A percentile compares a stretch with the other conserved stretches of the same genome.
Conservation (phyloP, 2,888 invertebrate species). For the Cheilosia vulpina region DNA sequence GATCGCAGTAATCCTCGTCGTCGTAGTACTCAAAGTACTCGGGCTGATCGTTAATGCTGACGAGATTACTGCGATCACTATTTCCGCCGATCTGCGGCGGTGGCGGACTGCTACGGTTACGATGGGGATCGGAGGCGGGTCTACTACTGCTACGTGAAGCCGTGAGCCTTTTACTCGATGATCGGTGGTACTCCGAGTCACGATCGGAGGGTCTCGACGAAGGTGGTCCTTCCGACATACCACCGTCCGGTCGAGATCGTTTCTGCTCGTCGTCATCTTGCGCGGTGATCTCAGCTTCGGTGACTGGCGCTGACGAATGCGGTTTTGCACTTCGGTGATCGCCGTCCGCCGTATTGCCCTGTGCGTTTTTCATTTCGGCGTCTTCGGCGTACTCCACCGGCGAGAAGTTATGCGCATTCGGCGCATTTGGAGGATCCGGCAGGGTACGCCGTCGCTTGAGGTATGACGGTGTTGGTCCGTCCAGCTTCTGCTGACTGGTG, state of each 20-base stretch:
- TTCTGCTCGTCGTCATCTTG: slow-evolving; percentile 62
- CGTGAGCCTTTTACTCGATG: slow-evolving; percentile 59
- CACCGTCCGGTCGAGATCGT: slow-evolving; percentile 78
- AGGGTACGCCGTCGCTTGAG: slow-evolving; percentile 81
- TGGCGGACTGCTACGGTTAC: slow-evolving; percentile 76
- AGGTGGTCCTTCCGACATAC: slow-evolving; percentile 53
- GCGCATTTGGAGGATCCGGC: slow-evolving; percentile 82
- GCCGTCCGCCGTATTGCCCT: slow-evolving; percentile 21
- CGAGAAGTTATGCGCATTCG: slow-evolving; percentile 82
- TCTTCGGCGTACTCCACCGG: slow-evolving; percentile 80
- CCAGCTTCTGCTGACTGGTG: slow-evolving; percentile 81
- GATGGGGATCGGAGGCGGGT: slow-evolving; percentile 61
- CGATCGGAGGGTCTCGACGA: slow-evolving; percentile 51
- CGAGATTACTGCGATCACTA: slow-evolving; percentile 82
- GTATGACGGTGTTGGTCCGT: slow-evolving; percentile 81
- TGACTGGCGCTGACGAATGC: slow-evolving; percentile 77
- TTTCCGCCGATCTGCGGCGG: slow-evolving; percentile 74
- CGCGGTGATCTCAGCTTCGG: slow-evolving; percentile 58
- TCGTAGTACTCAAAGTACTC: slow-evolving; percentile 85
- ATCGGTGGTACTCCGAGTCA: slow-evolving; percentile 73
- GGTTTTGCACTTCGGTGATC: slow-evolving; percentile 69
- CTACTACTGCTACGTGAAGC: slow-evolving; percentile 61
- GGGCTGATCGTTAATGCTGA: slow-evolving; percentile 85
- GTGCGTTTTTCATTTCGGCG: slow-evolving; percentile 71
- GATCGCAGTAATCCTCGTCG: slow-evolving; percentile 66